Evolutionary conservation across 2,113 vertebrate species (phyloP).

Genomic region (Struthio camelus): DNA sequence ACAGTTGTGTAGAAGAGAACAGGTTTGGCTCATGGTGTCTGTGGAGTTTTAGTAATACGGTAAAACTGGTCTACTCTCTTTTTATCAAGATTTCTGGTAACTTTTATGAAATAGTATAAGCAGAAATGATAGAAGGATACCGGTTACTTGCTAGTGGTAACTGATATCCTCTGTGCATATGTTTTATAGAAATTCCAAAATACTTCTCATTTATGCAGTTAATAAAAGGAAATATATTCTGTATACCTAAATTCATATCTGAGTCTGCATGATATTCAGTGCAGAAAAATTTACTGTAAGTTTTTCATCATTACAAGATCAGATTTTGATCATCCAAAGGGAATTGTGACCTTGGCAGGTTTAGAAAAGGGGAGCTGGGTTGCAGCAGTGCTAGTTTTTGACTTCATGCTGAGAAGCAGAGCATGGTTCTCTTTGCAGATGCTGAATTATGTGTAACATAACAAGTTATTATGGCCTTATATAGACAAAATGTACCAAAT

Average conservation of each 20-base stretch:
- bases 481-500: neutral
- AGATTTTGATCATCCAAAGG: neutral
- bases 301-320: neutral
- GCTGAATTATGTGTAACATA: neutral
- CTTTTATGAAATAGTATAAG: neutral
- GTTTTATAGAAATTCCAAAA: neutral
- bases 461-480: neutral
- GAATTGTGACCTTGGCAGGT: neutral
- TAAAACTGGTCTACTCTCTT: neutral
- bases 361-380: neutral
- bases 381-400: neutral
- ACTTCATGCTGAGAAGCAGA: neutral
- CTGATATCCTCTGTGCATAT: accelerated
- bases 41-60: neutral
- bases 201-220: neutral
- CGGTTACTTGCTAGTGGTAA: neutral
- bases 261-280: neutral
- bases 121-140: neutral
- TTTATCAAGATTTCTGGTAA: neutral
- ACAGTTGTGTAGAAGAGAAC: neutral
- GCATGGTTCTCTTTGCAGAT: neutral
- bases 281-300: neutral
- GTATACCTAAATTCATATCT: neutral
- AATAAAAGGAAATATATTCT: neutral
- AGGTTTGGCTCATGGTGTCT: neutral